Base-by-base conservation (phyloP, 2,797 vertebrate species). In the Megalops cyprinoides region DNA sequence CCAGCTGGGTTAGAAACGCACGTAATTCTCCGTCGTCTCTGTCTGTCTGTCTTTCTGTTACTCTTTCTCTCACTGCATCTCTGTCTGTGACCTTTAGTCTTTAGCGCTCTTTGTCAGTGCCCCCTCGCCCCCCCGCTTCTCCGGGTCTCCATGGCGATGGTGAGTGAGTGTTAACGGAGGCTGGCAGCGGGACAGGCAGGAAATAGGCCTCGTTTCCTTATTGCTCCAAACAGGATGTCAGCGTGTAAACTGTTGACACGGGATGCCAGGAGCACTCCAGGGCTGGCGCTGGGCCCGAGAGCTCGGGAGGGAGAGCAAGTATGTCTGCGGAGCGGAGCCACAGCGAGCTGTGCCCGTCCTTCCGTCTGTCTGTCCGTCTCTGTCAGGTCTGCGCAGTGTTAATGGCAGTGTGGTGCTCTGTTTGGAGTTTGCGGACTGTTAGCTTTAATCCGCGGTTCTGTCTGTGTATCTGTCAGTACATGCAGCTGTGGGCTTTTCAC, bases 201-300 rank as follows among this genome's bases (percentile, higher is more conserved):
- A 95, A 95, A 94, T 90, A 69, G 90, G 87, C 89, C 85, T 91
- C 56, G 89, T 93, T 95, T 94, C 92, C 92, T 93, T 95, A 95
- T 94, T 95, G 91, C 93, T 93, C 87, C 91, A 94, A 93, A 94
- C 93, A 95, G 94, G 94, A 95, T 94, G 92, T 92, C 90, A 87
- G 91, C 83, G 90, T 94, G 92, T 95, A 94, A 95, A 94, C 91
- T 93, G 93, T 93, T 93, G 94, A 95, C 91, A 94, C 88, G 87
- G 87, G 91, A 90, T 91, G 93, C 92, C 91, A 82, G 84, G 85
- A 88, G 87, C 89, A 84, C 91, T 89, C 55, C 84, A 89, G 88
- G 82, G 83, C 91, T 94, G 93, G 93, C 89, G 81, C 39, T 14
- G 58, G 82, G 90, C 91, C 89, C 93, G 85, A 74, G 85, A 76